phyloP scores from a whole-genome alignment of 2,888 invertebrate genomes.

The Drosophila ezoana region DNA sequence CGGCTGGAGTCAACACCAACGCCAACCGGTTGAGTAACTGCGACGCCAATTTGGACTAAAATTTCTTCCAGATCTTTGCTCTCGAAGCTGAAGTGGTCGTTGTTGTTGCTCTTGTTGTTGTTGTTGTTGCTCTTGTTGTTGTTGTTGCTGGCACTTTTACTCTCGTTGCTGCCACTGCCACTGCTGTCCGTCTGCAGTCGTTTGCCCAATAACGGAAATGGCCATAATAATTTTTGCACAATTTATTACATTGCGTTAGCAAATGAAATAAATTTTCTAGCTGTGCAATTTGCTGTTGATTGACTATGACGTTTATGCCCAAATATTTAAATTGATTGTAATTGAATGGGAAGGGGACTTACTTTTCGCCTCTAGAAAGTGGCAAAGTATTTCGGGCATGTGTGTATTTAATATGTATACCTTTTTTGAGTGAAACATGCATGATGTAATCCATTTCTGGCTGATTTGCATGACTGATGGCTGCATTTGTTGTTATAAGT shows the following conservation, averaged over 20 bases:
- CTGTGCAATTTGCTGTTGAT: conserved; percentile 39
- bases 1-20: conserved; percentile 45
- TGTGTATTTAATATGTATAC: neutral
- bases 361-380: conserved; percentile 31
- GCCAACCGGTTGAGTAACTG: conserved; percentile 73
- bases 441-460: conserved; percentile 36
- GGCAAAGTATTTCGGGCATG: conserved; percentile 9
- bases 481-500: conserved; percentile 11
- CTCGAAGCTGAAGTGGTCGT: conserved; percentile 39
- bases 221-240: conserved; percentile 73
- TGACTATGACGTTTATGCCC: conserved; percentile 54
- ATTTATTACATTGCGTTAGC: conserved; percentile 71
- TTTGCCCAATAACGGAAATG: conserved; percentile 68
- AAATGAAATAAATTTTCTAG: conserved; percentile 63
- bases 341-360: conserved; percentile 28
- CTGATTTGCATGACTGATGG: conserved; percentile 35
- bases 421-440: conserved; percentile 1
- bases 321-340: conserved; percentile 56
- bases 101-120: conserved; percentile 28
- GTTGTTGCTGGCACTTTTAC: conserved; percentile 65
- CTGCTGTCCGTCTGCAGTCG: conserved; percentile 31
- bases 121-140: conserved; percentile 26
- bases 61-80: conserved; percentile 70
- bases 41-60: conserved; percentile 52
- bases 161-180: conserved; percentile 56